Evolutionary conservation across 2,888 invertebrate species (phyloP), one percentile per base, ranked within the genome.

Genomic region (Dendrolimus houi): DNA sequence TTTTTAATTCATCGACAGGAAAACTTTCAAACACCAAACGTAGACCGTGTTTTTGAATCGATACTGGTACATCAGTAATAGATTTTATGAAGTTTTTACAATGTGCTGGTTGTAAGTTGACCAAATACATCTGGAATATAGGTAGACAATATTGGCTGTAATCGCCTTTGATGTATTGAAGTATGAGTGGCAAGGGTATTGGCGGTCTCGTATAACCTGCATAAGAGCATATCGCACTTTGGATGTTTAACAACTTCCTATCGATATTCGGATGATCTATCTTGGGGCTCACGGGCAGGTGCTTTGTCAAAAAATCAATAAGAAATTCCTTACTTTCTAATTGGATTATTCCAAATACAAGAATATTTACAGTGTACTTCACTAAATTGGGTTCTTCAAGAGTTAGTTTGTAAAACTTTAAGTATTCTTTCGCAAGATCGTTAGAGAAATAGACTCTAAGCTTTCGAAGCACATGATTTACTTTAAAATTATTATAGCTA

Each of bases 31-130:
- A 83, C 2, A 83, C 83, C 12, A 82, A 62, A 1, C 80, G 72
- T 54, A 85, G 56, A 7, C 77, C 81, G 55, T 82, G 80, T 60
- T 83, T 83, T 58, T 81, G 83, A 41, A 81, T 63, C 1, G 83
- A 79, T 2, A 81, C 61, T 2, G 81, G 83, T 9, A 70, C 60
- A 47, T 82, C 61, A 56, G 83, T 59, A 52, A 79, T 57, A 12
- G 69, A 59, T 58, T 71, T 66, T 2, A 83, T 67, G 54, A 83
- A 83, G 52, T 69, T 58, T 9, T 71, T 63, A 42, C 71, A 72
- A 14, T 59, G 58, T 2, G 69, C 64, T 9, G 66, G 59, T 7
- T 81, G 75, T 41, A 84, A 64, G 54, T 76, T 73, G 13, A 69
- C 69, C 42, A 71, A 63, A 56, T 77, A 82, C 12, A 69, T 67